Conservation (phyloP, 1,140 invertebrate genomes). For the Micrasema longulum region DNA sequence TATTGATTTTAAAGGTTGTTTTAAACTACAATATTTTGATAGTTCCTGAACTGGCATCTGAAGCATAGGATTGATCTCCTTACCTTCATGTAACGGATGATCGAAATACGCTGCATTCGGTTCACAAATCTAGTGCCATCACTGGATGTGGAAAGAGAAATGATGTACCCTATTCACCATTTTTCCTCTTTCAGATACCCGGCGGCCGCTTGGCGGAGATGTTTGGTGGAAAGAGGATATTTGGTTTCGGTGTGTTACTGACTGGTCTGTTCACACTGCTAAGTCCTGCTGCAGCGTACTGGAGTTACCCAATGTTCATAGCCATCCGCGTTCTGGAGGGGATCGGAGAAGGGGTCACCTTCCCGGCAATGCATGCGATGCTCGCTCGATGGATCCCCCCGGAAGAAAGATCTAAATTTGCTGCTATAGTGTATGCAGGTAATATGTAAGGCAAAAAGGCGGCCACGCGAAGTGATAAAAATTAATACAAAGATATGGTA, state of each 20-base stretch:
- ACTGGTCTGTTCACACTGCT: slow-evolving; percentile 83
- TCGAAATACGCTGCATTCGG: too few relatives aligned
- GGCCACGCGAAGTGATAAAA: too few relatives aligned
- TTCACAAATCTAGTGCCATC: too few relatives aligned
- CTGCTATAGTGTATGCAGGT: slow-evolving; percentile 83
- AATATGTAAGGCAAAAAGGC: too few relatives aligned
- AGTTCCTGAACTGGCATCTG: too few relatives aligned
- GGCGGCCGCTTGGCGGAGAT: slow-evolving; percentile 85
- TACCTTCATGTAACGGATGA: too few relatives aligned
- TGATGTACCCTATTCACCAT: too few relatives aligned
- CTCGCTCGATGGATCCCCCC: slow-evolving; percentile 85
- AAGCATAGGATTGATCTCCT: too few relatives aligned
- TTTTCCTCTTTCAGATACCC: slow-evolving; percentile 68
- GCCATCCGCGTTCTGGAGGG: slow-evolving; percentile 85
- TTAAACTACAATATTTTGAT: too few relatives aligned
- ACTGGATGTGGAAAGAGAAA: too few relatives aligned
- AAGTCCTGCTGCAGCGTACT: slow-evolving; percentile 79
- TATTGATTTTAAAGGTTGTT: too few relatives aligned
- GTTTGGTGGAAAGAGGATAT: slow-evolving; percentile 84
- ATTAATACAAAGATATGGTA: too few relatives aligned
- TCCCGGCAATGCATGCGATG: slow-evolving; percentile 86
- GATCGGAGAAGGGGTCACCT: slow-evolving; percentile 87
- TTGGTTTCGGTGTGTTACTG: slow-evolving; percentile 80
- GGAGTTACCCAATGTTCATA: slow-evolving; percentile 79
- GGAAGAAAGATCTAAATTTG: slow-evolving; percentile 83